Percentiles rank a stretch among this genome's conserved stretches.
Evolutionary conservation across 2,113 vertebrate genomes (phyloP).

Genomic region (Platanista minor): DNA sequence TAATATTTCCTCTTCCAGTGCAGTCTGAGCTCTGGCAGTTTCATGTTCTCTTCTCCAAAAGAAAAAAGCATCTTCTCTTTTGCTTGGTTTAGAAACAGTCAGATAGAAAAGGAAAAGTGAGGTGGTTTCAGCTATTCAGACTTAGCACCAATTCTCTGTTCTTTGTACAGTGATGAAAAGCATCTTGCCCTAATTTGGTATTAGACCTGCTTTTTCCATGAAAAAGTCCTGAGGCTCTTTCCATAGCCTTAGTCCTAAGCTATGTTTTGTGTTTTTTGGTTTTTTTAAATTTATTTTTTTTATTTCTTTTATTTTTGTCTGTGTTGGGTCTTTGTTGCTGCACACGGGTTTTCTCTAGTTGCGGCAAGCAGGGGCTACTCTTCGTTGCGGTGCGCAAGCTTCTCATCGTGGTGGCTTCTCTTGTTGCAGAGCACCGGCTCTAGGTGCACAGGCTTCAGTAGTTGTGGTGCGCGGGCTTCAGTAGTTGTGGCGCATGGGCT

Average conservation of each 20-base stretch:
- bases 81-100: background rate
- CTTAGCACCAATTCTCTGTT: background rate
- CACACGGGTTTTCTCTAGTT: no score
- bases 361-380: no score
- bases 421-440: no score
- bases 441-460: no score
- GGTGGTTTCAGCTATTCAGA: background rate
- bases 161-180: background rate
- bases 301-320: no score
- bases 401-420: no score
- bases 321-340: no score
- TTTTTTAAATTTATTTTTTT: no score
- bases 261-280: background rate
- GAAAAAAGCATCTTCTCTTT: background rate
- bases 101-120: background rate
- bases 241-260: background rate
- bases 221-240: background rate
- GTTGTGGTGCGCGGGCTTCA: no score
- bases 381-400: no score
- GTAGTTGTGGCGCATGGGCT: no score
- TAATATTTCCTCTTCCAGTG: background rate
- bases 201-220: background rate
- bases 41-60: background rate
- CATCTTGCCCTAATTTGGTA: constrained; percentile 27
- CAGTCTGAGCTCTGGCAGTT: background rate